Base-by-base conservation (phyloP, 2,113 vertebrate genomes). In the Nothobranchius kuhntae region DNA sequence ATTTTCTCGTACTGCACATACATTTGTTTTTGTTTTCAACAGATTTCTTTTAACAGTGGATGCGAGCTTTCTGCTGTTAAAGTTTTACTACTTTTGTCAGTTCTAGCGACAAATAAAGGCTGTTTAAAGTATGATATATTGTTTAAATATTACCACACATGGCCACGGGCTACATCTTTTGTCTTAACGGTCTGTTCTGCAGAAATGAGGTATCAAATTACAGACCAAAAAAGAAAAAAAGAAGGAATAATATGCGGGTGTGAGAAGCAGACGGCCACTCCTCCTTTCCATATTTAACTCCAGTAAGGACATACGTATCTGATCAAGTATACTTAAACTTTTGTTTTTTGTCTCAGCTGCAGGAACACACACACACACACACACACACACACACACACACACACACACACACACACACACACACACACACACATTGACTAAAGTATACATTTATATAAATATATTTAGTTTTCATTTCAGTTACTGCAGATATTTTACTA, bases 271-370 rank as follows among this genome's bases (percentile, higher is more conserved):
- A 36, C 48, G 24, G 66, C 77, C 86, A 84, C 81, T 68, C 87
- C 86, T 74, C 76, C 77, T 81, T 84, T 86, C 82, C 87, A 84
- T 77, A 88, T 89, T 81, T 88, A 89, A 80, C 77, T 63, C 61
- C 50, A 40, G 36, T 53, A 73, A 72, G 36, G 26, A 54, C 65
- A 68, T 54, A 61, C 12, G 44, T 11, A 45, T 45, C 44, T 45
- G 12, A 9, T 45, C 44, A 45, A 45, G 26, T 65, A 45, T 51
- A 21, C 21, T 45, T 62, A 51, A 10, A 36, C 57, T 75, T 8
- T 81, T 13, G 7, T 45, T 45, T 45, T 12, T 13, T 2, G 10
- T 11, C 44, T 12, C 44, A 11, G 11, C 12, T 45, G 12, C 3
- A 45, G 44, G 9, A 45, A 45, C 9, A 45, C 9, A 45, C 38